Evolutionary conservation across 2,113 vertebrate species (phyloP), one percentile per base, ranked within the genome.

Genomic region (Saimiri boliviensis): DNA sequence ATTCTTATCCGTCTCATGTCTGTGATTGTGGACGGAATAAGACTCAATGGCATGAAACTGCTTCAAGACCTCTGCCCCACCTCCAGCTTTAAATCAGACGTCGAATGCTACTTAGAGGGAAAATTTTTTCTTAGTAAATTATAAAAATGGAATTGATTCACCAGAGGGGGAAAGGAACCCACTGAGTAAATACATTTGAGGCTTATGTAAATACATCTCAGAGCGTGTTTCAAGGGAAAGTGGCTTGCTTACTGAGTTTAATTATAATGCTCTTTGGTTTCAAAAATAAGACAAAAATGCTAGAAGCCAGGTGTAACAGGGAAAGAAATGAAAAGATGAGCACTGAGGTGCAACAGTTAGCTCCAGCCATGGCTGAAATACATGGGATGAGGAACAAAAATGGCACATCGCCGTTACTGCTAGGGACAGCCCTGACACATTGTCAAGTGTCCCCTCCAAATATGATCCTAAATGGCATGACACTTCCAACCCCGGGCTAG

Each of bases 1-100:
- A 91, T 97, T 95, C 68, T 97, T 90, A 93, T 95, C 97, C 90
- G 93, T 95, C 97, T 95, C 63, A 89, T 96, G 97, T 97, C 95
- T 0, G 0, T 92, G 96, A 66, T 95, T 91, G 97, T 96, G 86
- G 95, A 98, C 98, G 94, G 97, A 97, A 79, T 98, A 89, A 80
- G 70, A 89, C 94, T 98, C 95, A 97, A 95, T 94, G 95, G 89
- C 66, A 56, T 49, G 94, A 97, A 96, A 94, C 96, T 81, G 94
- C 49, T 85, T 73, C 66, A 37, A 70, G 14, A 42, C 71, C 95
- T 97, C 91, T 86, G 8, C 32, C 40, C 37, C 0, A 27, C 54
- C 37, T 23, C 45, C 13, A 12, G 68, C 40, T 81, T 30, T 83
- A 93, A 97, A 94, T 88, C 89, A 89, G 92, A 91, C 68, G 73